phyloP scores from a whole-genome alignment of 1,140 invertebrate species.

The Pseudomyrmex dendroicus region DNA sequence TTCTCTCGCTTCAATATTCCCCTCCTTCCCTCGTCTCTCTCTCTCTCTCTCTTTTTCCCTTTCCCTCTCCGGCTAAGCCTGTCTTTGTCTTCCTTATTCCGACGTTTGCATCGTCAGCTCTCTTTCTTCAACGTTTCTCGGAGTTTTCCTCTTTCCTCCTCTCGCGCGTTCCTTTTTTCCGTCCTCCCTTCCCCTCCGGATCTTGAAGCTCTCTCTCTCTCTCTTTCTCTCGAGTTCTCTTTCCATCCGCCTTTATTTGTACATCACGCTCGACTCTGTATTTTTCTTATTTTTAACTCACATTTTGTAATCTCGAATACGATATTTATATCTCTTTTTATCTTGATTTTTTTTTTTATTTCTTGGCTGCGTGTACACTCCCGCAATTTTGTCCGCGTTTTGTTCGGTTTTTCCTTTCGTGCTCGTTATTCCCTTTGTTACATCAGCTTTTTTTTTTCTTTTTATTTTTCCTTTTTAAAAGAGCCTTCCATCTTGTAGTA shows the following conservation, averaged over 20 bases:
- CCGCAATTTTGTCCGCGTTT: conserved; percentile 7
- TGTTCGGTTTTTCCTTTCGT: background rate
- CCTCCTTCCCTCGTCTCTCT: conserved; percentile 6
- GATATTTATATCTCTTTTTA: background rate
- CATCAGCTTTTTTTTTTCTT: background rate
- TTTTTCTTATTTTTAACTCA: conserved; percentile 16
- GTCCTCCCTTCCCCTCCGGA: background rate
- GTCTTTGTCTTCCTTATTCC: conserved; percentile 42
- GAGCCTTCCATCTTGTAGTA: background rate
- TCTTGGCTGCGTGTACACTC: background rate
- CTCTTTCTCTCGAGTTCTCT: background rate
- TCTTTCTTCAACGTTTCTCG: background rate
- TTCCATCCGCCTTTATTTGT: conserved; percentile 12
- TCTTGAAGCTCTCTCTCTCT: conserved; percentile 5
- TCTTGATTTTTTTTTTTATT: conserved; percentile 3
- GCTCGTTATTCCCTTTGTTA: background rate
- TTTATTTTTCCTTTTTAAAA: conserved; percentile 12
- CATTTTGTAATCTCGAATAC: background rate
- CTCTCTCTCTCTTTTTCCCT: background rate
- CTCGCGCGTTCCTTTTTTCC: background rate
- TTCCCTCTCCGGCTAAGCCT: background rate
- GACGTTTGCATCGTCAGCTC: background rate
- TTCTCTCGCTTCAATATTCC: conserved; percentile 47
- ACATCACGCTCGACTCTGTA: background rate
- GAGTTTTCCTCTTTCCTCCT: background rate